Percentiles rank a stretch among this genome's conserved stretches.
Conservation (phyloP, 2,113 vertebrate species). For the Myotis lucifugus region DNA sequence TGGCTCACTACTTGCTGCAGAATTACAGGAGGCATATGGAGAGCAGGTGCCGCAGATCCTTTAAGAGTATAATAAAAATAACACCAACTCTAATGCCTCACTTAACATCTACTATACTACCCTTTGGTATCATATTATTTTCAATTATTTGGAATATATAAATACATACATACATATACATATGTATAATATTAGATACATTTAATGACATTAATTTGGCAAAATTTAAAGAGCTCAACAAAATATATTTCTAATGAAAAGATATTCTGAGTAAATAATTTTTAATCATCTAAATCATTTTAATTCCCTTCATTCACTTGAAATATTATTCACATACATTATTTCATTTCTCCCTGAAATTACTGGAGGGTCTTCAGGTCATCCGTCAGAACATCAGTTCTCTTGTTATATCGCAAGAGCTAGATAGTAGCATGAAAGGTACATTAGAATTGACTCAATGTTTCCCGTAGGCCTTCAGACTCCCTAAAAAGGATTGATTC, state of each 20-base stretch:
- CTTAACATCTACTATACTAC: background rate
- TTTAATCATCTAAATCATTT: background rate
- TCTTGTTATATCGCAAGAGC: background rate
- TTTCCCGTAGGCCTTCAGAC: background rate
- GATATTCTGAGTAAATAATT: background rate
- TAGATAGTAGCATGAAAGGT: background rate
- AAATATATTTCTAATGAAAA: background rate
- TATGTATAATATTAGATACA: background rate
- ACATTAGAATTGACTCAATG: background rate
- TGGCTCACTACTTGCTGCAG: fast-evolving
- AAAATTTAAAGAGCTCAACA: background rate
- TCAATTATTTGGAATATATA: background rate
- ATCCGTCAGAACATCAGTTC: background rate
- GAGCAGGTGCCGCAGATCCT: background rate
- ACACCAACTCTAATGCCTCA: background rate
- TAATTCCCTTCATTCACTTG: background rate
- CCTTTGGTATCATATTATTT: background rate
- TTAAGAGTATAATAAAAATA: background rate
- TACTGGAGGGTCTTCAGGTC: background rate
- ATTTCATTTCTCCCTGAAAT: background rate
- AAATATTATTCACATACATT: background rate
- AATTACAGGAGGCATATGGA: background rate
- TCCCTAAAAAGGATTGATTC: background rate
- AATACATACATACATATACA: background rate
- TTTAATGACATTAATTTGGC: background rate